Evolutionary conservation across 2,113 vertebrate species (phyloP).

Genomic region (Glareola pratincola): DNA sequence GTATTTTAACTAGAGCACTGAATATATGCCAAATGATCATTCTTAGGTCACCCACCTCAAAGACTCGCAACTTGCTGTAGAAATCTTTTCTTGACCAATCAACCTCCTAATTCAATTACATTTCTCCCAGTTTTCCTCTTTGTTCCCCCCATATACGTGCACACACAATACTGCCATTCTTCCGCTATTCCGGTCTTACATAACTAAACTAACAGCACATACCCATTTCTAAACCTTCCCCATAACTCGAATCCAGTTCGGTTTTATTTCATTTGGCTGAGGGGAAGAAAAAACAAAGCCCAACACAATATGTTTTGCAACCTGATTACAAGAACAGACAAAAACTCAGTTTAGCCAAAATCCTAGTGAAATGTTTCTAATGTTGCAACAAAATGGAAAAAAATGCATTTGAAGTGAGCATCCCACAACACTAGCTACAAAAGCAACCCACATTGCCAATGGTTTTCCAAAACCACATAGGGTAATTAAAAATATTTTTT

Average conservation of each 20-base stretch:
- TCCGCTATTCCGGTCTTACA: not conserved
- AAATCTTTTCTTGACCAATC: not conserved
- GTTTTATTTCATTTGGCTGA: not conserved
- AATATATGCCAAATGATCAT: not conserved
- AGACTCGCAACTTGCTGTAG: not conserved
- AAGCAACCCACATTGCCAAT: not conserved
- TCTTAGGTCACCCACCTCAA: not conserved
- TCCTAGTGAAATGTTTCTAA: not conserved
- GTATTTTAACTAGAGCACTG: not conserved
- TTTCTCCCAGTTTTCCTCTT: not conserved
- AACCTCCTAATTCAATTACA: not conserved
- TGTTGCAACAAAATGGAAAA: not conserved
- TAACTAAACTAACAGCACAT: not conserved
- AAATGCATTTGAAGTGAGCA: not conserved
- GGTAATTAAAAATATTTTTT: not conserved
- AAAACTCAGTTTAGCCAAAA: not conserved
- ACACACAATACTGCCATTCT: not conserved
- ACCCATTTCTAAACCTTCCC: not conserved
- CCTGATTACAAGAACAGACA: not conserved
- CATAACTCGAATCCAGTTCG: not conserved
- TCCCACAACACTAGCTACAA: not conserved
- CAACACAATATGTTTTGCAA: not conserved
- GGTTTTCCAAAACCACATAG: not conserved
- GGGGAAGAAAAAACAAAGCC: not conserved
- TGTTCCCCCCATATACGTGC: not conserved